A percentile compares a stretch with the other conserved stretches of the same genome.
Evolutionary conservation across 2,113 vertebrate species (phyloP).

Genomic region (Carassius auratus): DNA sequence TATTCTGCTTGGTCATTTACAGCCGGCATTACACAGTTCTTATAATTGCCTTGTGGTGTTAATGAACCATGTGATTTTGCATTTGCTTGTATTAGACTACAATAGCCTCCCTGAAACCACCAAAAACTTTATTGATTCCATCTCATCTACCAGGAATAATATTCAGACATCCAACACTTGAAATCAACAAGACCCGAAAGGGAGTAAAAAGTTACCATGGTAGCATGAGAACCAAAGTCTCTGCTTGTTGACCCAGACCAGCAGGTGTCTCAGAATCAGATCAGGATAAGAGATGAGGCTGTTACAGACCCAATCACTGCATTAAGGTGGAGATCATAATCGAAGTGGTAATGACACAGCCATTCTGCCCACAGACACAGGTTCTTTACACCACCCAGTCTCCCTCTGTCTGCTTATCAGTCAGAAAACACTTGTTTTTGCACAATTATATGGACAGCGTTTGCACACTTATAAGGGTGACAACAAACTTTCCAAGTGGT

Average conservation of each 20-base stretch:
- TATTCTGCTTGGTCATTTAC: slow-evolving; percentile 19
- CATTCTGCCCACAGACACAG: slow-evolving; percentile 40
- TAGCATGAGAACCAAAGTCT: slow-evolving; percentile 14
- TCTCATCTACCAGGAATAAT: slow-evolving; percentile 33
- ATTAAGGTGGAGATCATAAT: slow-evolving; percentile 54
- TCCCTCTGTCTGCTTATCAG: too few species aligned
- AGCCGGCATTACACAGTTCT: slow-evolving; percentile 7
- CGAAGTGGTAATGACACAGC: slow-evolving; percentile 54
- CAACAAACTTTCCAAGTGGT: slow-evolving; percentile 38
- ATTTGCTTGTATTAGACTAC: slow-evolving; percentile 36
- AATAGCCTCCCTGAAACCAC: slow-evolving; percentile 30
- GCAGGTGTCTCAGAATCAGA: slow-evolving; percentile 44
- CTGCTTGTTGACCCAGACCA: slow-evolving; percentile 50
- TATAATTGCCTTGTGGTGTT: slow-evolving; percentile 35
- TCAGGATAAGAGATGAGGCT: slow-evolving; percentile 41
- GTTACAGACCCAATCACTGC: slow-evolving; percentile 38
- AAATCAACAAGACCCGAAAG: slow-evolving; percentile 10
- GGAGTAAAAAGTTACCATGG: slow-evolving; percentile 25
- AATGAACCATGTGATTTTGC: slow-evolving; percentile 43
- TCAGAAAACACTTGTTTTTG: neutral
- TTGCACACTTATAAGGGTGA: slow-evolving; percentile 19
- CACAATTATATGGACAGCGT: slow-evolving; percentile 48
- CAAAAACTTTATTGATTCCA: slow-evolving; percentile 17
- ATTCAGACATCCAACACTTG: slow-evolving; percentile 12
- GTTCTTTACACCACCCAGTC: slow-evolving; percentile 35